Base-by-base conservation (phyloP, 2,797 vertebrate species). In the Tinamus major region DNA sequence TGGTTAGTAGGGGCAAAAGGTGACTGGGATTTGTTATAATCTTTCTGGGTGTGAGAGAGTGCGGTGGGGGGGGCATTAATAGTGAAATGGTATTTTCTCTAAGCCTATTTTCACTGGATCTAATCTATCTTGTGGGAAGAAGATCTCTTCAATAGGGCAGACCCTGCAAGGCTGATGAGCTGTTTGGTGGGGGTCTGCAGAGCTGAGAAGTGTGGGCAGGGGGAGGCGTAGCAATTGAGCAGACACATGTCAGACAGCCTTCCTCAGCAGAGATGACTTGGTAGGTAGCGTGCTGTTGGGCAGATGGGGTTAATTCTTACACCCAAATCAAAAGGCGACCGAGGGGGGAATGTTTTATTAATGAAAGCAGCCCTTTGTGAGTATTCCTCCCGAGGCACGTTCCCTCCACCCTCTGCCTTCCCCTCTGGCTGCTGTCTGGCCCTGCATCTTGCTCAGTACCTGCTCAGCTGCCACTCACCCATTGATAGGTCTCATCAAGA, bases 301-400 rank as follows among this genome's bases (percentile, higher is more conserved):
- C 95, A 96, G 94, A 95, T 95, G 92, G 96, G 95, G 95, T 96
- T 96, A 96, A 96, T 95, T 95, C 93, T 95, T 96, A 96, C 95
- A 93, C 95, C 94, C 94, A 96, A 96, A 96, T 96, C 93, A 96
- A 95, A 96, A 96, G 95, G 92, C 91, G 44, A 95, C 92, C 4
- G 87, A 93, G 94, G 92, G 96, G 93, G 95, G 94, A 96, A 96
- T 96, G 96, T 95, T 96, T 96, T 96, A 96, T 96, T 96, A 96
- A 96, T 96, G 94, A 96, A 96, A 96, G 92, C 95, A 95, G 91
- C 93, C 96, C 94, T 96, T 96, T 95, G 95, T 95, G 93, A 96
- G 94, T 89, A 92, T 96, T 96, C 69, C 94, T 96, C 96, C 91
- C 0, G 93, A 96, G 95, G 95, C 95, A 95, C 78, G 69, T 96